Percentiles rank a stretch among this genome's conserved stretches.
These are phyloP conservation scores for Trissoscelio sp. DNA, from an alignment of 2,888 invertebrate genomes.

Conservation along the genomic window DNA sequence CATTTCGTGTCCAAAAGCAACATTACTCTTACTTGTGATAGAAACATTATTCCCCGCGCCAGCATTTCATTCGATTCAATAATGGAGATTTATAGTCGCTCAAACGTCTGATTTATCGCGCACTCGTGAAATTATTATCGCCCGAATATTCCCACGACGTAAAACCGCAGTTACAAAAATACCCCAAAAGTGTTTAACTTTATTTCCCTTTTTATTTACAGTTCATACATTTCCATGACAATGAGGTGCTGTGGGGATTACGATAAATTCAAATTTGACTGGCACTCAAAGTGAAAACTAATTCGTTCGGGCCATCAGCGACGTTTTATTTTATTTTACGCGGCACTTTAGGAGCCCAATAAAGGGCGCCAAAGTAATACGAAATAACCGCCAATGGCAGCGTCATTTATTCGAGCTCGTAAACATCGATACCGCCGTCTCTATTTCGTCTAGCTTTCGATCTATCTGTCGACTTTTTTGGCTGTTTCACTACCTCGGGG, in stretches of 20 bases:
- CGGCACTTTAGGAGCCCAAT: conserved; percentile 80
- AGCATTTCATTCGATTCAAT: conserved; percentile 16
- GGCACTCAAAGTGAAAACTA: conserved; percentile 58
- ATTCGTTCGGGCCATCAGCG: conserved; percentile 68
- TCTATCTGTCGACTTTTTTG: conserved; percentile 10
- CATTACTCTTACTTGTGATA: conserved; percentile 17
- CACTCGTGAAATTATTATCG: not conserved
- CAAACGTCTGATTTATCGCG: conserved; percentile 25
- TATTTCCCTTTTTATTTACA: no score
- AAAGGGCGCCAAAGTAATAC: conserved; percentile 80
- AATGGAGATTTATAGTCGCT: conserved; percentile 38
- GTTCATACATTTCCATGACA: conserved; percentile 30
- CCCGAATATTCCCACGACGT: not conserved
- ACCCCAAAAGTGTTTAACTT: not conserved
- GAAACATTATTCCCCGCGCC: conserved; percentile 17
- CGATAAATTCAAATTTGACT: conserved; percentile 49
- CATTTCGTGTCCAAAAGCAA: conserved; percentile 40
- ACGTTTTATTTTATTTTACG: conserved; percentile 79
- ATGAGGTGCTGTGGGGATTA: not conserved
- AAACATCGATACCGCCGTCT: conserved; percentile 78
- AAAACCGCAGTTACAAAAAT: no score
- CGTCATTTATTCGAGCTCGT: conserved; percentile 80
- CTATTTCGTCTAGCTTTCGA: conserved; percentile 45
- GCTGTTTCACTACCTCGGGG: conserved; percentile 57
- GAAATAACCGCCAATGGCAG: conserved; percentile 77